Conservation (phyloP, 2,888 invertebrate genomes). For the Eledona agricola region DNA sequence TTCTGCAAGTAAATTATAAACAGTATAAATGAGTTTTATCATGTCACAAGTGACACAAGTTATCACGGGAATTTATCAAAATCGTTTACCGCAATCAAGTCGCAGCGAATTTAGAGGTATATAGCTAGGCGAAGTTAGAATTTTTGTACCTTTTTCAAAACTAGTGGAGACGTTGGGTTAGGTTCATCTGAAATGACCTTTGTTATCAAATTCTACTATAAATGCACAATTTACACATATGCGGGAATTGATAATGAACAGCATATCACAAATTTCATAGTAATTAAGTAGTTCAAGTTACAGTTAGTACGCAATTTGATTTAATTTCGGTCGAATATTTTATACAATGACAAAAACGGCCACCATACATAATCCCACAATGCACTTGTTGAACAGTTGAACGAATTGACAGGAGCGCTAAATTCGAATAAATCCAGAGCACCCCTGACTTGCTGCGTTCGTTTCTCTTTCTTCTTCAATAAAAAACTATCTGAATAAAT, state of each 20-base stretch:
- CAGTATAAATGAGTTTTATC: slow-evolving; percentile 11
- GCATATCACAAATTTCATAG: slow-evolving; percentile 58
- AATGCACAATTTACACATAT: slow-evolving; percentile 49
- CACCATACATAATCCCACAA: slow-evolving; percentile 60
- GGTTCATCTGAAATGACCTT: slow-evolving; percentile 62
- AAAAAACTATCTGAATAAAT: too few species aligned
- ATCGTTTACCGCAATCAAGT: slow-evolving; percentile 1
- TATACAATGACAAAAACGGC: slow-evolving; percentile 54
- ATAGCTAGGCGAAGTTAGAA: slow-evolving; percentile 1
- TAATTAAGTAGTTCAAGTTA: slow-evolving; percentile 49
- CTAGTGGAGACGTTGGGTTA: slow-evolving; percentile 58
- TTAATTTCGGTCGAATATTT: slow-evolving; percentile 46
- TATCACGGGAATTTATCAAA: slow-evolving; percentile 5
- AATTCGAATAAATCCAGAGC: too few species aligned
- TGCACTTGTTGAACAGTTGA: slow-evolving; percentile 59
- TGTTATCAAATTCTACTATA: slow-evolving; percentile 52
- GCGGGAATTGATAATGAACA: slow-evolving; percentile 50
- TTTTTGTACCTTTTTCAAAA: slow-evolving; percentile 40
- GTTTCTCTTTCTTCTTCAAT: too few species aligned
- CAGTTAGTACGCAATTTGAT: slow-evolving; percentile 43
- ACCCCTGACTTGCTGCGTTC: too few species aligned
- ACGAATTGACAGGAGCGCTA: slow-evolving; percentile 49
- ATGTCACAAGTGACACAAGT: slow-evolving; percentile 29
- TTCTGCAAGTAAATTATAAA: slow-evolving; percentile 47
- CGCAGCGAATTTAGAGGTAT: neutral